A percentile compares a stretch with the other conserved stretches of the same genome.
Conservation (phyloP, 2,113 vertebrate species). For the Clinocottus analis region DNA sequence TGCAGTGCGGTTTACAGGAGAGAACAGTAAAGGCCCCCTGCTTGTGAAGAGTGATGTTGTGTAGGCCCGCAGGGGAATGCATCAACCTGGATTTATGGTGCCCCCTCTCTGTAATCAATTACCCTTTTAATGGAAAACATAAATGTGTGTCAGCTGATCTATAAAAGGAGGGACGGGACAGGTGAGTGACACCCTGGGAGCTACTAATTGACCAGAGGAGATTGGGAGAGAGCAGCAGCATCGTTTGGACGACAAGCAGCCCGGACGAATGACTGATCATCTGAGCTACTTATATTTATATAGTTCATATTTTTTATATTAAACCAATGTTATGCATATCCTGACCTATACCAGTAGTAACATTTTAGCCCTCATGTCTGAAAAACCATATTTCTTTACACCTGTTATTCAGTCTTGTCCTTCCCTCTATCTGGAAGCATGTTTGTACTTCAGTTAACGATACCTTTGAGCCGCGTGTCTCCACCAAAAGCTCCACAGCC, state of each 20-base stretch:
- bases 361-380: neutral
- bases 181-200: constrained; percentile 59
- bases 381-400: neutral
- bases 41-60: constrained; percentile 64
- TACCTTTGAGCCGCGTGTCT: constrained; percentile 96
- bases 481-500: constrained; percentile 97
- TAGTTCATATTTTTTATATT: neutral
- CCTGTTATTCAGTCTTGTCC: neutral
- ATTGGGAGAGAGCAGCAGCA: constrained; percentile 19
- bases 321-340: neutral
- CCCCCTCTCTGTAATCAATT: constrained; percentile 76
- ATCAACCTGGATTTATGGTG: constrained; percentile 73
- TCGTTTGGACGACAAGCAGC: neutral
- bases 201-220: constrained; percentile 65
- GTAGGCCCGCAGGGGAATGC: constrained; percentile 54
- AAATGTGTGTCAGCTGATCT: constrained; percentile 83
- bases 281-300: constrained; percentile 8
- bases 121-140: constrained; percentile 83
- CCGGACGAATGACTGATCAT: neutral
- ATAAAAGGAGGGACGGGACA: constrained; percentile 69
- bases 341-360: neutral
- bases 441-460: constrained; percentile 23
- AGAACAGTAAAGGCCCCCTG: constrained; percentile 27
- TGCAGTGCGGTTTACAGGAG: neutral
- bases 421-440: neutral